phyloP scores from a whole-genome alignment of 2,888 invertebrate species.

The Microctonus aethiopoides region DNA sequence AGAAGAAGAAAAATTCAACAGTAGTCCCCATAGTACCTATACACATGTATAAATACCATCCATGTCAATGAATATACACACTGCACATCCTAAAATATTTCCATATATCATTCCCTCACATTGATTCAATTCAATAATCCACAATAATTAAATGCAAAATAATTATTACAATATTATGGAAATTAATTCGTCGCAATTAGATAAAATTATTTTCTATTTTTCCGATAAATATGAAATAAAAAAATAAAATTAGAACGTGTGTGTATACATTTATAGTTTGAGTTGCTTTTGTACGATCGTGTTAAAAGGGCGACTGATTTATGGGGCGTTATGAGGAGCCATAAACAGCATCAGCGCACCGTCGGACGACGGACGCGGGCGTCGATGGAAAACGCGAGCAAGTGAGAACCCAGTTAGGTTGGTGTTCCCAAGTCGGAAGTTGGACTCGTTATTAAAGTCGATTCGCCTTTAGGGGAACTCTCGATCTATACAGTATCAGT shows the following conservation, averaged over 20 bases:
- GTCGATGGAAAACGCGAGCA: constrained; percentile 57
- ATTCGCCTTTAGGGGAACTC: constrained; percentile 43
- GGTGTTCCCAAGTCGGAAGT: constrained; percentile 43
- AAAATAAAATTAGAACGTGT: background rate
- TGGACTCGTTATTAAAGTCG: constrained; percentile 58
- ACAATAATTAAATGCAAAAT: too few species aligned
- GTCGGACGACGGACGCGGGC: constrained; percentile 5
- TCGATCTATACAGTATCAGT: background rate
- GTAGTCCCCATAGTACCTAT: background rate
- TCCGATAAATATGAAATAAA: background rate
- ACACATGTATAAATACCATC: too few species aligned
- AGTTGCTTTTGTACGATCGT: constrained; percentile 17
- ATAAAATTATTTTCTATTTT: constrained; percentile 8
- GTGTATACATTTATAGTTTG: constrained; percentile 8
- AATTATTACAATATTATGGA: too few species aligned
- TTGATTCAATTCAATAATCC: too few species aligned
- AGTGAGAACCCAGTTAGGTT: constrained; percentile 55
- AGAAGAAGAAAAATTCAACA: too few species aligned
- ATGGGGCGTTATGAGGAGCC: constrained; percentile 70
- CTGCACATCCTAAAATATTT: too few species aligned
- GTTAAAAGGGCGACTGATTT: constrained; percentile 68
- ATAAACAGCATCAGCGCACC: constrained; percentile 67
- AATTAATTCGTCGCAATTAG: background rate
- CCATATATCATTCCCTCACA: too few species aligned
- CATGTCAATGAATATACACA: background rate